A percentile compares a stretch with the other conserved stretches of the same genome.
phyloP scores from a whole-genome alignment of 2,888 invertebrate genomes.

The Drosophila monieri region DNA sequence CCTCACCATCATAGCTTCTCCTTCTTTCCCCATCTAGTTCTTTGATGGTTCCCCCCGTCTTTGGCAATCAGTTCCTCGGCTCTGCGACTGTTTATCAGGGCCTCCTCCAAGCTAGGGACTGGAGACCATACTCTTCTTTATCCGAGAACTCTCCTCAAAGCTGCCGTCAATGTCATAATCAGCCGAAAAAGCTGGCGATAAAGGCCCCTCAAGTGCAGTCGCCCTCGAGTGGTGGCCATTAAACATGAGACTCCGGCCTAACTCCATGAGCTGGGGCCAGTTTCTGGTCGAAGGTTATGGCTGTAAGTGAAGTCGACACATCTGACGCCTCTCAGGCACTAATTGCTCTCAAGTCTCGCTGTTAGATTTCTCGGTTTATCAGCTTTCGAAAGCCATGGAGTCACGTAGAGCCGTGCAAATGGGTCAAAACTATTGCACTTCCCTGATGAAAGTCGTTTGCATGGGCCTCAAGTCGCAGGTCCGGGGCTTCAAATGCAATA shows the following conservation, averaged over 20 bases:
- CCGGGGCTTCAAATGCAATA: conserved; percentile 41
- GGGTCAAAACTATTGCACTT: conserved; percentile 65
- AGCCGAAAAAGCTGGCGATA: conserved; percentile 41
- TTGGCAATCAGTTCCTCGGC: conserved; percentile 68
- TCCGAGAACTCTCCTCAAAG: conserved; percentile 53
- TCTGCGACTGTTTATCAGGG: conserved; percentile 28
- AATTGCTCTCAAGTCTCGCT: conserved; percentile 43
- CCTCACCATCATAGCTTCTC: conserved; percentile 11
- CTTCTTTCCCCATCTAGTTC: conserved; percentile 69
- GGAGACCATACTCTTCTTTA: neutral
- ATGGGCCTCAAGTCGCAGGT: conserved; percentile 54
- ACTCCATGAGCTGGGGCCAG: conserved; percentile 2
- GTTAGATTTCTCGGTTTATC: conserved; percentile 25
- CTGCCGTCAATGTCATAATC: conserved; percentile 71
- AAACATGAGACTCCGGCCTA: conserved; percentile 11
- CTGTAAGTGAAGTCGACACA: conserved; percentile 14
- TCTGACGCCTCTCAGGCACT: conserved; percentile 45
- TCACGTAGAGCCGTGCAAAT: conserved; percentile 49
- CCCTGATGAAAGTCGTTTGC: conserved; percentile 45
- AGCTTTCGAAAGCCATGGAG: conserved; percentile 31
- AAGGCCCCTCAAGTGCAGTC: conserved; percentile 22
- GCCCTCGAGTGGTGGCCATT: conserved; percentile 17
- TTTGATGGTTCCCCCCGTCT: conserved; percentile 36
- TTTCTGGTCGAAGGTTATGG: conserved; percentile 24
- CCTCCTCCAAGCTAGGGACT: conserved; percentile 29